Evolutionary conservation across 2,113 vertebrate genomes (phyloP), one percentile per base, ranked within the genome.

Genomic region (Erinaceus europaeus): DNA sequence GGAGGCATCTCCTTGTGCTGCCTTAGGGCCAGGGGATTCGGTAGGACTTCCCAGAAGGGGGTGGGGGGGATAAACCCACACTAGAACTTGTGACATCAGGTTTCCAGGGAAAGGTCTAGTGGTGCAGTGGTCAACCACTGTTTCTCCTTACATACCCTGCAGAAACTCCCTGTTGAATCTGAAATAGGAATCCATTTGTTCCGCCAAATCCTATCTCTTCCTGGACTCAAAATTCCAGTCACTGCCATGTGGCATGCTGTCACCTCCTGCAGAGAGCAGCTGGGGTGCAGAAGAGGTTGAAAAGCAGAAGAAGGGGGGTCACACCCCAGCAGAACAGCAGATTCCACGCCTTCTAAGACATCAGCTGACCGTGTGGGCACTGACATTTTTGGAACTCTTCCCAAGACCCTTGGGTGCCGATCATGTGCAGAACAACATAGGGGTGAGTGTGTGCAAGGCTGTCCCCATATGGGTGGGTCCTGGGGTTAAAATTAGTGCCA

Each of bases 1-100:
- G 93, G 90, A 32, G 76, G 0, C 2, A 29, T 3, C 29, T 0
- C 20, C 18, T 4, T 12, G 17, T 25, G 21, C 46, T 18, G 29
- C 29, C 0, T 84, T 89, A 89, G 32, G 74, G 80, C 34, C 38
- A 6, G 0, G 2, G n/a, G 27, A 14, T 12, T 21, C 23, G 61
- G 48, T 14, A 6, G 59, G 25, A 11, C 25, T 12, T 15, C 36
- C 34, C 62, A 32, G 34, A 53, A n/a, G 8, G 4, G 64, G 4
- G 64, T 4, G 8, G 50, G 50, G 50, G 25, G 5, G 29, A 34
- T 64, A 2, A 6, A 8, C 57, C 76, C 15, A 15, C 32, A 15
- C 52, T 20, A 10, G 64, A 44, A 6, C n/a, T 11, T 4, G 8
- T 40, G 27, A 17, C 0, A n/a, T 11, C 1, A 0, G 5, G 15